Base-by-base conservation (phyloP, 2,888 invertebrate species). In the Criorhina ranunculi region DNA sequence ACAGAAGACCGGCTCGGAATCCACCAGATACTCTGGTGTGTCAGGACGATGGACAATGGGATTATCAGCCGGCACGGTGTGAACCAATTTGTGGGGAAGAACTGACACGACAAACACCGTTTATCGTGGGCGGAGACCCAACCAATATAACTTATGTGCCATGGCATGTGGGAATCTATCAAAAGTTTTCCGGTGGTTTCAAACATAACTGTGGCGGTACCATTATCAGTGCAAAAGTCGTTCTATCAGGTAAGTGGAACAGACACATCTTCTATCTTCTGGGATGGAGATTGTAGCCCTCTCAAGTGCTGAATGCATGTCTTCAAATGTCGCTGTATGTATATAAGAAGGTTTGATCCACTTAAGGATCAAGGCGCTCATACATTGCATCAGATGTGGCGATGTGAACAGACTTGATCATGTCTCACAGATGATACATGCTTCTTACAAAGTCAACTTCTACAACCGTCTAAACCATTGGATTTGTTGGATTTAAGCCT, bases 81-180 rank as follows among this genome's bases (percentile, higher is more conserved):
- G 67, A 73, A 9, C 89, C 88, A 2, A 73, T 87, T 1, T 91
- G 90, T 59, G 90, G 90, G 1, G 51, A 86, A 15, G 82, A 70
- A 51, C 5, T 76, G 9, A 3, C 60, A 6, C 9, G 12, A 9
- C 49, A 67, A 5, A 75, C 62, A n/a, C 29, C 86, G 6, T 87
- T 88, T 66, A 46, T 86, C 1, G 76, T 55, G 1, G 77, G 77
- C 35, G 55, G 31, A n/a, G 64, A 37, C n/a, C 5, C 0, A 59
- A 87, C 37, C 0, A 88, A 59, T 59, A 46, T 55, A 1, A 57
- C 81, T 0, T 33, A 77, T 29, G 88, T 88, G 5, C 91, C 90
- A 5, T 91, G 90, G 91, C 76, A 89, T 15, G 89, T 89, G 2
- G 89, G 88, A 33, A 87, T 90, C 31, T 89, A 88, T 62, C 55